These are phyloP conservation scores for Amia ocellicauda DNA, from an alignment of 2,113 vertebrate genomes.

Conservation along the genomic window DNA sequence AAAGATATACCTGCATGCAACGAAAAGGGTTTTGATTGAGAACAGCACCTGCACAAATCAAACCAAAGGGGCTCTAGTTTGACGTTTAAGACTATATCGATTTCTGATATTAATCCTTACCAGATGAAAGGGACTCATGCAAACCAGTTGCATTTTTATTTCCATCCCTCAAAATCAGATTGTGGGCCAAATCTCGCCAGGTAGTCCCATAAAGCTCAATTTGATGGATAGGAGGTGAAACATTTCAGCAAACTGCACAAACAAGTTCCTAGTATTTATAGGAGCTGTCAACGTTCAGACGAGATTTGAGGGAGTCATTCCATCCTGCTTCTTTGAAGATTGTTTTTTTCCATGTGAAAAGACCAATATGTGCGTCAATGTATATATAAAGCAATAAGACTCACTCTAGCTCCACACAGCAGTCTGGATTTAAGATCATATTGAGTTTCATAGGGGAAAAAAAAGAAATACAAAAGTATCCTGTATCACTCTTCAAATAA, in stretches of 20 bases:
- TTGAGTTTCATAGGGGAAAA: background rate
- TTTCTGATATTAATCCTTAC: conserved; percentile 13
- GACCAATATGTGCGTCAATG: background rate
- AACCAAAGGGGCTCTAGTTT: background rate
- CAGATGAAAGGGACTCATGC: conserved; percentile 7
- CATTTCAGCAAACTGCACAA: background rate
- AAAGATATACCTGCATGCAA: background rate
- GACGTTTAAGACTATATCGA: background rate
- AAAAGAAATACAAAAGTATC: background rate
- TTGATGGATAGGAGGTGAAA: conserved; percentile 9
- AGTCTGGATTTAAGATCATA: background rate
- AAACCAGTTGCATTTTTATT: background rate
- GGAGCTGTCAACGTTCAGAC: background rate
- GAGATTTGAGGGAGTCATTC: background rate
- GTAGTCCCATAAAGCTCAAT: conserved; percentile 8
- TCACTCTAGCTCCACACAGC: background rate
- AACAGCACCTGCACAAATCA: background rate
- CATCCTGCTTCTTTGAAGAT: background rate
- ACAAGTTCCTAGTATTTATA: conserved; percentile 9
- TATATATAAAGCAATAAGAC: background rate
- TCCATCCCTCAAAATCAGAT: background rate
- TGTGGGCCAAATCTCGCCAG: conserved; percentile 5
- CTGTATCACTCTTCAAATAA: background rate
- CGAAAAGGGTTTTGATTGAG: background rate
- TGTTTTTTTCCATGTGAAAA: background rate